Evolutionary conservation across 2,888 invertebrate species (phyloP).

Genomic region (Chydorus sphaericus): DNA sequence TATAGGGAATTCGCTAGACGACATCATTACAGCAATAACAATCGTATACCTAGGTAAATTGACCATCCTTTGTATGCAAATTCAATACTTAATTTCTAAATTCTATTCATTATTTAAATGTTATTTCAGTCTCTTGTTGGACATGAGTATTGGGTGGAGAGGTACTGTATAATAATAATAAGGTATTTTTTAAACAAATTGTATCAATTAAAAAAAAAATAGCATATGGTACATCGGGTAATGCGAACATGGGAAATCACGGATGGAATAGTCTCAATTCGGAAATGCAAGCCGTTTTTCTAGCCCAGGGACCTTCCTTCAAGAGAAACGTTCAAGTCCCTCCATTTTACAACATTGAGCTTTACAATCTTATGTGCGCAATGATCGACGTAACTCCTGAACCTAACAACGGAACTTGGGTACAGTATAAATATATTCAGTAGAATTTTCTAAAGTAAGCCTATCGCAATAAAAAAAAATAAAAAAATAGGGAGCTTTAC

Average conservation of each 20-base stretch:
- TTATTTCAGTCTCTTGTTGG: background rate
- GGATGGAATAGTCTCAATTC: slow-evolving; percentile 26
- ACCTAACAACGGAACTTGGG: slow-evolving; percentile 32
- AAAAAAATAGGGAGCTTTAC: no score
- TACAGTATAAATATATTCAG: no score
- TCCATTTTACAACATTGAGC: slow-evolving; percentile 32
- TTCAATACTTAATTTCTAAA: no score
- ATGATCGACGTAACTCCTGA: slow-evolving; percentile 26
- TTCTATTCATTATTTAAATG: no score
- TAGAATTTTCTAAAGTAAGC: no score
- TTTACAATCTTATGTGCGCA: slow-evolving; percentile 31
- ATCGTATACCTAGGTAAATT: no score
- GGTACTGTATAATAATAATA: no score
- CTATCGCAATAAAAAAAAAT: no score
- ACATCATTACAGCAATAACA: background rate
- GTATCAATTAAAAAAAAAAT: no score
- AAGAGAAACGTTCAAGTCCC: slow-evolving; percentile 22
- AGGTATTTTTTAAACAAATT: no score
- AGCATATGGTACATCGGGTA: background rate
- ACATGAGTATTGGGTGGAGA: background rate
- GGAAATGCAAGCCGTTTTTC: slow-evolving; percentile 22
- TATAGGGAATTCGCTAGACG: slow-evolving; percentile 1
- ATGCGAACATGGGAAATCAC: slow-evolving; percentile 24
- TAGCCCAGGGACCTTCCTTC: slow-evolving; percentile 31
- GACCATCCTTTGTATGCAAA: no score